Evolutionary conservation across 1,140 invertebrate genomes (phyloP).

Genomic region (Leptinotarsa undecemlineata): DNA sequence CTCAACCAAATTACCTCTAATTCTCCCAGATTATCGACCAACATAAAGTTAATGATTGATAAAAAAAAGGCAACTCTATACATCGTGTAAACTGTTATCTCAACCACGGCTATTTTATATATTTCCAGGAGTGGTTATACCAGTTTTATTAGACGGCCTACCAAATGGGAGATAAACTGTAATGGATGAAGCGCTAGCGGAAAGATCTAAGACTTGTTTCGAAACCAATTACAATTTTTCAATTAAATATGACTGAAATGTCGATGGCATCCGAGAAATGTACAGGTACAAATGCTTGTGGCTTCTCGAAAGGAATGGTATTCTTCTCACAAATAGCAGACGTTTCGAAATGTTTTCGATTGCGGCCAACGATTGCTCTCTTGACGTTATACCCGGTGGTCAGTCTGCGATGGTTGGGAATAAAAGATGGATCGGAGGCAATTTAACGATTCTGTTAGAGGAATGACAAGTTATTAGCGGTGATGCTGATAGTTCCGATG

Average conservation of each 20-base stretch:
- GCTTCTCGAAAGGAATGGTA: constrained; percentile 10
- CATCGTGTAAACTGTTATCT: constrained; percentile 33
- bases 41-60: constrained; percentile 6
- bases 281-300: not conserved
- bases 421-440: not conserved
- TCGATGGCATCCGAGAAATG: constrained; percentile 4
- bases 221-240: constrained; percentile 35
- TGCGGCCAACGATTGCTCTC: not conserved
- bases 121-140: constrained; percentile 30
- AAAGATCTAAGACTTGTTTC: constrained; percentile 29
- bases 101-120: constrained; percentile 27
- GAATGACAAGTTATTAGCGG: too few species aligned
- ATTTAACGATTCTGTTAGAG: too few species aligned
- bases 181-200: constrained; percentile 30
- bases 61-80: constrained; percentile 4
- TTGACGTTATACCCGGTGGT: not conserved
- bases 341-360: not conserved
- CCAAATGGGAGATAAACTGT: constrained; percentile 31
- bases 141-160: constrained; percentile 34
- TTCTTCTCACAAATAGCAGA: not conserved
- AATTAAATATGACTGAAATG: constrained; percentile 18
- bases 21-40: constrained; percentile 1
- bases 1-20: constrained; percentile 5
- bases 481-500: too few species aligned
- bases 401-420: not conserved